Evolutionary conservation across 2,113 vertebrate genomes (phyloP).

Genomic region (Carollia perspicillata): DNA sequence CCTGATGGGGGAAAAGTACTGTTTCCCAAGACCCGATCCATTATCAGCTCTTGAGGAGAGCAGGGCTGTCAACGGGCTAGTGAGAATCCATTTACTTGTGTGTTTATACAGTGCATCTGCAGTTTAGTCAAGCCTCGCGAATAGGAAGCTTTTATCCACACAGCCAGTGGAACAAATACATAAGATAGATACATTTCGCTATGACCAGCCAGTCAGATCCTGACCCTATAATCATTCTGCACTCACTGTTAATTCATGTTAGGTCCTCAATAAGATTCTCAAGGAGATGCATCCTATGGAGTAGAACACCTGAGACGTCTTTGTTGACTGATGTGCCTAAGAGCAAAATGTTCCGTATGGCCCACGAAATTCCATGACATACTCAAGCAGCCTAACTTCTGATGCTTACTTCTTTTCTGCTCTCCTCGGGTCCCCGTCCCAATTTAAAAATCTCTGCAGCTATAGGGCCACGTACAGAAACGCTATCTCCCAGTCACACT

Average conservation of each 20-base stretch:
- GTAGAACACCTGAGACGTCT: background rate
- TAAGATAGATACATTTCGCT: background rate
- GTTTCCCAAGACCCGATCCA: background rate
- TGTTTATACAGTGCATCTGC: background rate
- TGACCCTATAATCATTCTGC: background rate
- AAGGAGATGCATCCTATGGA: no score
- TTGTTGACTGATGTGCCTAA: background rate
- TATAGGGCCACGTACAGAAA: constrained; percentile 46
- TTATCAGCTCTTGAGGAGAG: background rate
- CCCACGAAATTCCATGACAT: background rate
- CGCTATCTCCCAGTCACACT: constrained; percentile 43
- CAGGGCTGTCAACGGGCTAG: background rate
- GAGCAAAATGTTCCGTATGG: background rate
- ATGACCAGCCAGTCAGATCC: background rate
- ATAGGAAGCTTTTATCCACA: background rate
- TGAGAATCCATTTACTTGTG: background rate
- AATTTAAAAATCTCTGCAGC: constrained; percentile 49
- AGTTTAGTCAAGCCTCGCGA: background rate
- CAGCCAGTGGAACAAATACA: background rate
- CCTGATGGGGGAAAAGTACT: background rate
- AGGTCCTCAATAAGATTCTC: background rate
- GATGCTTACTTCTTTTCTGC: constrained; percentile 39
- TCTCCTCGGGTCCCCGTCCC: constrained; percentile 33
- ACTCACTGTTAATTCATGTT: background rate
- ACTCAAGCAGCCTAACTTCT: background rate